Evolutionary conservation across 2,113 vertebrate genomes (phyloP).

Genomic region (Tylochromis polylepis): DNA sequence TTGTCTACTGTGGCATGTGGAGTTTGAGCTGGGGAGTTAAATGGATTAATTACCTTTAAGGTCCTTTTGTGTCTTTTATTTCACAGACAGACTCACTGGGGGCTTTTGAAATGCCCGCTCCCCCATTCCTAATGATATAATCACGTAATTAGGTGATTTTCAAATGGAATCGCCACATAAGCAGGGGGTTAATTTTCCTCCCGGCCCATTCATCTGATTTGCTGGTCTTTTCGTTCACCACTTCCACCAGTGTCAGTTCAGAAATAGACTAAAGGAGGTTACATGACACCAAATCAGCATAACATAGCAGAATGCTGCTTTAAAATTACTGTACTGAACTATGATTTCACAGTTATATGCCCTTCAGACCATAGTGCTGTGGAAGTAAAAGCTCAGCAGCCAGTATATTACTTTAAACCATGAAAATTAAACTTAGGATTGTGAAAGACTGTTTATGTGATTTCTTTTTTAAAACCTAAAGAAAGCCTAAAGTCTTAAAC

Average conservation of each 20-base stretch:
- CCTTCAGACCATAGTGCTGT: neutral
- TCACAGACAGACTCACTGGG: constrained; percentile 76
- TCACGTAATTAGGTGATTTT: constrained; percentile 90
- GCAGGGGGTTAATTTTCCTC: constrained; percentile 78
- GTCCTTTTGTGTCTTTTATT: constrained; percentile 84
- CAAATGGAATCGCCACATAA: constrained; percentile 77
- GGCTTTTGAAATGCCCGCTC: constrained; percentile 78
- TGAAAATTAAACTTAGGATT: neutral
- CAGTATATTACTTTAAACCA: neutral
- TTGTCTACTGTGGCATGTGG: constrained; percentile 76
- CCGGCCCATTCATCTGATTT: constrained; percentile 65
- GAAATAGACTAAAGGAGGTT: constrained; percentile 30
- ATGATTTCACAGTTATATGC: neutral
- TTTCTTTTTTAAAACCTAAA: neutral
- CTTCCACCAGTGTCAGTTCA: constrained; percentile 33
- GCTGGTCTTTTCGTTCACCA: constrained; percentile 66
- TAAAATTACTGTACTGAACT: neutral
- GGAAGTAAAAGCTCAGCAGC: neutral
- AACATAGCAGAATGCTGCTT: neutral
- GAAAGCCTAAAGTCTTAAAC: neutral
- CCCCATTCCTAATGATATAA: constrained; percentile 87
- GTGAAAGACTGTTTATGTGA: neutral
- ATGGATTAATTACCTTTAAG: constrained; percentile 91
- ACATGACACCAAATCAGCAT: constrained; percentile 42
- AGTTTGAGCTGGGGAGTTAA: constrained; percentile 78